Evolutionary conservation across 64 coral and sea anemone genomes (phyloP).

Genomic region (Acropora yongei): DNA sequence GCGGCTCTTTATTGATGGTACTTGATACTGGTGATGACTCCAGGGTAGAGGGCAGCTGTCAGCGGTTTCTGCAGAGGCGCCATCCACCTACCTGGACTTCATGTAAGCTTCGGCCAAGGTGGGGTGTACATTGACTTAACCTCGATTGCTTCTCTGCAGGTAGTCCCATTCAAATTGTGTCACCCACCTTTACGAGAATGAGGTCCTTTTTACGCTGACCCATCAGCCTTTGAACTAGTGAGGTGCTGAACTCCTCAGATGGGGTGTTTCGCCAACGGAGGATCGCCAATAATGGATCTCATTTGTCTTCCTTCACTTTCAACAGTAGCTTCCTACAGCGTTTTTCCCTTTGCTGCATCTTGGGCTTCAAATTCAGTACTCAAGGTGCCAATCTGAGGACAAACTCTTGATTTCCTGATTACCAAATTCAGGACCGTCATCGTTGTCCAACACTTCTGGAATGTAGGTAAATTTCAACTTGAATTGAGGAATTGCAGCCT

Average conservation of each 20-base stretch:
- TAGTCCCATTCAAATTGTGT: constrained; percentile 36
- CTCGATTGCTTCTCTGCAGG: constrained; percentile 25
- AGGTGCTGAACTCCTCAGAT: too few relatives aligned
- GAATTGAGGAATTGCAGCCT: constrained; percentile 30
- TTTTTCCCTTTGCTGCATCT: not conserved
- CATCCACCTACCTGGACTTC: constrained; percentile 48
- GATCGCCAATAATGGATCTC: too few relatives aligned
- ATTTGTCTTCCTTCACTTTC: too few relatives aligned
- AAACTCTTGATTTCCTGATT: not conserved
- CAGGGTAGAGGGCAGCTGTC: constrained; percentile 2
- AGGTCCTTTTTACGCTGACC: not conserved
- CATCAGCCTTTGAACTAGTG: too few relatives aligned
- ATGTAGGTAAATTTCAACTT: constrained; percentile 10
- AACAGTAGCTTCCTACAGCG: too few relatives aligned
- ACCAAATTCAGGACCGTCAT: constrained; percentile 28
- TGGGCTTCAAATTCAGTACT: not conserved
- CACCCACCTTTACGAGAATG: constrained; percentile 16
- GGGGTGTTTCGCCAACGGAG: too few relatives aligned
- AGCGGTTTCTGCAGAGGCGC: constrained; percentile 25
- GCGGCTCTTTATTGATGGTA: constrained; percentile 32
- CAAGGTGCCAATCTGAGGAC: not conserved
- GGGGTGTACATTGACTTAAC: not conserved
- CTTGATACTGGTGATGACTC: constrained; percentile 47
- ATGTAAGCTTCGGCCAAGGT: constrained; percentile 24
- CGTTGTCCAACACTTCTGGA: constrained; percentile 24